phyloP scores from a whole-genome alignment of 2,113 vertebrate species.

The Alethe diademata region DNA sequence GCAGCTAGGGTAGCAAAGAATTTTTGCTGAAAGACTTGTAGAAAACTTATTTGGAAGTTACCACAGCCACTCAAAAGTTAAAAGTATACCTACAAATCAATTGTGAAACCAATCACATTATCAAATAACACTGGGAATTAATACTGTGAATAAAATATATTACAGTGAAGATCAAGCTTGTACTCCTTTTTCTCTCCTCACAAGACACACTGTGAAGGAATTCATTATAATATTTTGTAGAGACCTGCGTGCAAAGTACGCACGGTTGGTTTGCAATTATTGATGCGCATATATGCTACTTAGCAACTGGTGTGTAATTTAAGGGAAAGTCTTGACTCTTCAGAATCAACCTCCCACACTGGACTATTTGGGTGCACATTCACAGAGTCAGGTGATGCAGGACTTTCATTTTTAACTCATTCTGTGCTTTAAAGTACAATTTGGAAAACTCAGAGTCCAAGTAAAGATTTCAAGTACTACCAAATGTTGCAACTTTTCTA shows the following conservation, averaged over 20 bases:
- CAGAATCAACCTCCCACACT: not conserved
- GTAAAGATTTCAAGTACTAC: not conserved
- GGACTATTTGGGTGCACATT: not conserved
- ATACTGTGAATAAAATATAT: slow-evolving; percentile 10
- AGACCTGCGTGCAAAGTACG: not conserved
- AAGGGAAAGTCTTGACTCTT: not conserved
- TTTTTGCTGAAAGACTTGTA: slow-evolving; percentile 30
- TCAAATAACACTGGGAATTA: not conserved
- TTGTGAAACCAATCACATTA: not conserved
- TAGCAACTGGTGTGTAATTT: not conserved
- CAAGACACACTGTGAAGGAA: not conserved
- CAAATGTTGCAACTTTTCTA: not conserved
- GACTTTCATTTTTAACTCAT: not conserved
- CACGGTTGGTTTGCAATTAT: not conserved
- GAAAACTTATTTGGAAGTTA: slow-evolving; percentile 39
- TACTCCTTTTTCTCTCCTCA: not conserved
- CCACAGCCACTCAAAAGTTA: not conserved
- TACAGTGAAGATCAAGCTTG: not conserved
- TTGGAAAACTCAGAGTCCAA: not conserved
- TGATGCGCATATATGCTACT: not conserved
- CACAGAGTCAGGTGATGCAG: not conserved
- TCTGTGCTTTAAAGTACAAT: not conserved
- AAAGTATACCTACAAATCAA: slow-evolving; percentile 15
- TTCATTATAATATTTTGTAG: not conserved
- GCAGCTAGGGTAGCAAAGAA: slow-evolving; percentile 5